Percentiles rank a stretch among this genome's conserved stretches.
Conservation (phyloP, 1,140 invertebrate genomes). For the Pseudomyrmex dendroicus region DNA sequence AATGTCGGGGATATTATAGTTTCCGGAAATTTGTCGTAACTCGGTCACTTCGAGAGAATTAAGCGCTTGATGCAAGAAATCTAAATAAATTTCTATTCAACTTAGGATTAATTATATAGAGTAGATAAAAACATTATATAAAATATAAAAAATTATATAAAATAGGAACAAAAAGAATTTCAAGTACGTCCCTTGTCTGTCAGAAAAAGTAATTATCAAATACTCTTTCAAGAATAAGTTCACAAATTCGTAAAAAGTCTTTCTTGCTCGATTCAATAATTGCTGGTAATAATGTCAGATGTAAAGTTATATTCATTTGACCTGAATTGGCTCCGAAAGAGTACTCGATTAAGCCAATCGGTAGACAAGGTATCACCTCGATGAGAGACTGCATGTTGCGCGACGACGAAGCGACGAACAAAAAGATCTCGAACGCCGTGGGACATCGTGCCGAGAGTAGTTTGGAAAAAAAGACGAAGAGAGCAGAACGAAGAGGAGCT, state of each 20-base stretch:
- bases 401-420: constrained; percentile 15
- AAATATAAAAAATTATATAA: no score
- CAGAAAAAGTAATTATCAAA: no score
- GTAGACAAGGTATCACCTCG: constrained; percentile 49
- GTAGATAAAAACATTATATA: not conserved
- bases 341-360: constrained; percentile 24
- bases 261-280: constrained; percentile 7
- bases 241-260: no score
- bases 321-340: constrained; percentile 3
- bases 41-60: not conserved
- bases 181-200: not conserved
- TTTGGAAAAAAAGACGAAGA: constrained; percentile 46
- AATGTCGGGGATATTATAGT: not conserved
- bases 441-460: constrained; percentile 60
- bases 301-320: not conserved
- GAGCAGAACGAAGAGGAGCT: constrained; percentile 60
- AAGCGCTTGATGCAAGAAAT: not conserved
- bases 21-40: constrained; percentile 17
- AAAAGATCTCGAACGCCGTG: constrained; percentile 44
- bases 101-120: not conserved
- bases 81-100: not conserved
- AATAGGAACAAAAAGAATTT: no score
- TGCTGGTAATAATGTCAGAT: not conserved
- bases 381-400: constrained; percentile 56
- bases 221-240: no score